Conservation (phyloP, 2,113 vertebrate genomes). For the Equus quagga region DNA sequence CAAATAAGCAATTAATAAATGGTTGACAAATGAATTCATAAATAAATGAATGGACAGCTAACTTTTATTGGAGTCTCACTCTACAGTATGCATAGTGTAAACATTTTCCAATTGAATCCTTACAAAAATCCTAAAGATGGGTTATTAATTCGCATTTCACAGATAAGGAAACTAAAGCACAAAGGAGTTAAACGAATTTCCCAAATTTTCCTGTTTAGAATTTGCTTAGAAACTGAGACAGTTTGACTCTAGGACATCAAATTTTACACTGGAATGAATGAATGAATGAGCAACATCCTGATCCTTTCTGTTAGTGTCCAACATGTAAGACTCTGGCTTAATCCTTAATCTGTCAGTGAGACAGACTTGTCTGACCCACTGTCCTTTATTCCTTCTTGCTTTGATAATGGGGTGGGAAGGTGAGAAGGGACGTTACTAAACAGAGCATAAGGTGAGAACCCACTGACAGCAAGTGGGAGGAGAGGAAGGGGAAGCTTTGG, state of each 20-base stretch:
- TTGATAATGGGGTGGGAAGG: not conserved
- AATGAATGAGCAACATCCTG: not conserved
- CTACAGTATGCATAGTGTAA: not conserved
- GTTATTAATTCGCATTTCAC: not conserved
- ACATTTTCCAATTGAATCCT: not conserved
- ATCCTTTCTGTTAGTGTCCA: not conserved
- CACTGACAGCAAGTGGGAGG: not conserved
- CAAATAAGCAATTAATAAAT: not conserved
- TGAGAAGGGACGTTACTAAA: not conserved
- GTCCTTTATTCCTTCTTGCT: not conserved
- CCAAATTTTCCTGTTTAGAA: conserved; percentile 21
- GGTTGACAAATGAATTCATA: not conserved
- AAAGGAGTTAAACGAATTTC: not conserved
- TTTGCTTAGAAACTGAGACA: not conserved
- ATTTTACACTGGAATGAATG: not conserved
- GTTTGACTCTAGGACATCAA: not conserved
- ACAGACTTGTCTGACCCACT: not conserved
- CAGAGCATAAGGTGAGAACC: conserved; percentile 25
- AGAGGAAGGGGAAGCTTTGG: not conserved
- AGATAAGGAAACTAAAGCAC: conserved; percentile 40
- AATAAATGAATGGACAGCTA: not conserved
- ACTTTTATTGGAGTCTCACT: not conserved
- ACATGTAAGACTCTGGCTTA: not conserved
- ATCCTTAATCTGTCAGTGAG: not conserved
- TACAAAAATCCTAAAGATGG: not conserved